Evolutionary conservation across 2,113 vertebrate species (phyloP).

Genomic region (Steatornis caripensis): DNA sequence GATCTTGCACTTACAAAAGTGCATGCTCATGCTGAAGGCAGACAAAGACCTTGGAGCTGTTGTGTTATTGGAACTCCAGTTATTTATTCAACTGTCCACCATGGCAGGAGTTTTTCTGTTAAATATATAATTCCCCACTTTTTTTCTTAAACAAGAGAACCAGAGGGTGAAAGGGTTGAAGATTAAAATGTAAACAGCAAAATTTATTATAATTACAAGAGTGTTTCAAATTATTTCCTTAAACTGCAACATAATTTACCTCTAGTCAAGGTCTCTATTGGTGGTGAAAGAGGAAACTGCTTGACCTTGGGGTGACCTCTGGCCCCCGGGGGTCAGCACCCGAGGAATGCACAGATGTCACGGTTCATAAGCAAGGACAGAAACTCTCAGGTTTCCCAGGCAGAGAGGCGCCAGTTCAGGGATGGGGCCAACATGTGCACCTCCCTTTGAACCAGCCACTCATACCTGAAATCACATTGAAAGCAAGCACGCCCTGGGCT

Average conservation of each 20-base stretch:
- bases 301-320: conserved; percentile 77
- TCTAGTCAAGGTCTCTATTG: conserved; percentile 74
- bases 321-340: conserved; percentile 81
- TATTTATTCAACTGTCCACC: conserved; percentile 56
- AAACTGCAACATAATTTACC: conserved; percentile 76
- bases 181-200: conserved; percentile 81
- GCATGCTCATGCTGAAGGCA: conserved; percentile 4
- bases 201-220: conserved; percentile 82
- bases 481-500: not conserved
- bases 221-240: conserved; percentile 80
- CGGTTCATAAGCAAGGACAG: conserved; percentile 77
- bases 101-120: conserved; percentile 36
- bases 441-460: conserved; percentile 68
- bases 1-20: conserved; percentile 17
- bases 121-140: conserved; percentile 43
- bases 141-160: conserved; percentile 49
- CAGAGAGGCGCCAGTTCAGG: conserved; percentile 80
- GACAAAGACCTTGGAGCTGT: conserved; percentile 25
- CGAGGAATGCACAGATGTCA: conserved; percentile 88
- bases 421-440: conserved; percentile 74
- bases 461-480: conserved; percentile 59
- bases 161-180: conserved; percentile 71
- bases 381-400: conserved; percentile 80
- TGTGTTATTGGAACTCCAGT: conserved; percentile 16
- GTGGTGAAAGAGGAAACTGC: conserved; percentile 82